Conservation (phyloP, 1,140 invertebrate species). For the Potamilus streckersoni region DNA sequence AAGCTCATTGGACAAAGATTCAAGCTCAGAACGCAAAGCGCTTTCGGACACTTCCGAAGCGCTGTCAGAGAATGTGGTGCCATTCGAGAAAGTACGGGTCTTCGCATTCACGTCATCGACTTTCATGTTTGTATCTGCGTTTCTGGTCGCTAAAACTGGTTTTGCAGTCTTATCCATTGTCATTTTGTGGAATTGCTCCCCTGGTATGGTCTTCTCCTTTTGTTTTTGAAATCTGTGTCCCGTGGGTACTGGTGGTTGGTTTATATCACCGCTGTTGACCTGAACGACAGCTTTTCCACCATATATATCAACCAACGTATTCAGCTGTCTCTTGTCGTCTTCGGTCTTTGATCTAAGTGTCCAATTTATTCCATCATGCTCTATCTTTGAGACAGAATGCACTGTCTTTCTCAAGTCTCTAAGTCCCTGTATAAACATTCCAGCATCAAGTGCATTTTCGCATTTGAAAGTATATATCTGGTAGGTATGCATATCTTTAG, state of each 20-base stretch:
- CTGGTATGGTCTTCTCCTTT: too few relatives aligned
- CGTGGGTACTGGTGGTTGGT: too few relatives aligned
- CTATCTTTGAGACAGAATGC: background rate
- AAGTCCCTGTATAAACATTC: constrained; percentile 5
- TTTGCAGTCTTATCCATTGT: background rate
- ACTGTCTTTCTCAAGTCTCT: background rate
- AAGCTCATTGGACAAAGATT: constrained; percentile 22
- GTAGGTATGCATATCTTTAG: background rate
- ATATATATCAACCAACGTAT: constrained; percentile 12
- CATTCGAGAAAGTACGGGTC: constrained; percentile 17
- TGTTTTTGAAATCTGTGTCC: too few relatives aligned
- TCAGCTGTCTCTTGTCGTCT: constrained; percentile 26
- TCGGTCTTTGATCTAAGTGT: constrained; percentile 14
- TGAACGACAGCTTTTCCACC: constrained; percentile 8
- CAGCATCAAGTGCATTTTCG: constrained; percentile 19
- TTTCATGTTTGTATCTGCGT: constrained; percentile 21
- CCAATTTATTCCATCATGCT: constrained; percentile 25
- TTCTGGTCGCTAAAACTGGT: constrained; percentile 1
- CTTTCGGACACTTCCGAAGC: constrained; percentile 21
- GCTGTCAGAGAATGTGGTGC: constrained; percentile 7
- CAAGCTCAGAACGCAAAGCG: constrained; percentile 21
- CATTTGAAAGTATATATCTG: constrained; percentile 18
- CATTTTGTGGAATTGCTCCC: background rate
- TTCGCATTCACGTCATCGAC: constrained; percentile 18
- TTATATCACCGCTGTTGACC: background rate